Evolutionary conservation across 2,888 invertebrate species (phyloP), one percentile per base, ranked within the genome.

Genomic region (Cylindroiulus punctatus): DNA sequence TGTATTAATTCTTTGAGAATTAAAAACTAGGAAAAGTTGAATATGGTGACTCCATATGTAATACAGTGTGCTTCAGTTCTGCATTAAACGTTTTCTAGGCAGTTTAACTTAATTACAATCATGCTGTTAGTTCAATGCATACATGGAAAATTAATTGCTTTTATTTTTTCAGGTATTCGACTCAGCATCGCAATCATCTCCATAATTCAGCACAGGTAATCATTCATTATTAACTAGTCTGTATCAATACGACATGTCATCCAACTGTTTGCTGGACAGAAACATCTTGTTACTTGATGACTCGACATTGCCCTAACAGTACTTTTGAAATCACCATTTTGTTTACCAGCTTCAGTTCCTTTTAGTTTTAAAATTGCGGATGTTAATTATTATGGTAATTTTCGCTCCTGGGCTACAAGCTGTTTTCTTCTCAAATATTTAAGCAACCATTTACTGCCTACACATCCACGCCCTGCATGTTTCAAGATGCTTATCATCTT

Each of bases 371-470:
- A 47, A 1, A 47, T n/a, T 52, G 19, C 4, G 19, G 19, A 52
- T 52, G 52, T 52, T 52, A 52, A 52, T 52, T 52, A 52, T 52
- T 52, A 52, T 52, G 52, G 19, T 52, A 52, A 52, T 36, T 36
- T 7, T 36, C 36, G 36, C 36, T 36, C 36, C 7, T 36, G 36
- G 36, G 36, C 7, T 36, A 36, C 36, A 36, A 36, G 36, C 36
- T 36, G 36, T 52, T 52, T 52, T 17, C 52, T 52, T 52, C 52
- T 19, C 1, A 52, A 52, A 52, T 52, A 52, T 52, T 19, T 19
- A 52, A 52, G 47, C 7, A 52, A 4, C 52, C 52, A 52, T 17
- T 47, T 47, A 47, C 12, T 47, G 17, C 17, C 12, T 47, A 47
- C 47, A 47, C 17, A 7, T 47, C 14, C 47, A 2, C 52, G 17